These are phyloP conservation scores for Cylas formicarius DNA, from an alignment of 1,140 invertebrate species.

Conservation along the genomic window DNA sequence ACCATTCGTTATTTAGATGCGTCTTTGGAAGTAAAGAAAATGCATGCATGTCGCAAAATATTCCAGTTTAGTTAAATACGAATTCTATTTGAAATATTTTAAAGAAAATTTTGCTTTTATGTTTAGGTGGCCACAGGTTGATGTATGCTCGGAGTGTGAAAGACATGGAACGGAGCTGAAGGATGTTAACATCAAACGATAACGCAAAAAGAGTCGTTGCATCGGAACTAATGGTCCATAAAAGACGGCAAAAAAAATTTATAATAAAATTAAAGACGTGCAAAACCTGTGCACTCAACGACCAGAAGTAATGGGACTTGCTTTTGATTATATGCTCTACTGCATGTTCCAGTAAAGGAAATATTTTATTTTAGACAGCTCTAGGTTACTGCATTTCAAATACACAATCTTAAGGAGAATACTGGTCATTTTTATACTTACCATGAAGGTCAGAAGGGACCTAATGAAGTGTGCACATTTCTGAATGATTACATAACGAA, in stretches of 20 bases:
- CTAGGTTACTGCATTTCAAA: constrained; percentile 32
- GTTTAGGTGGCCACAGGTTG: constrained; percentile 33
- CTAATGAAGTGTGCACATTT: constrained; percentile 16
- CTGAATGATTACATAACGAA: constrained; percentile 14
- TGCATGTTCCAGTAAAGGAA: constrained; percentile 14
- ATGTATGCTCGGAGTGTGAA: constrained; percentile 26
- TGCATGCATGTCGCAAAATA: constrained; percentile 22
- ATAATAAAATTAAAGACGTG: constrained; percentile 27
- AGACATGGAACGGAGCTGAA: constrained; percentile 8
- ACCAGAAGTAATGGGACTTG: constrained; percentile 21
- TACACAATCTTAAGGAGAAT: constrained; percentile 33
- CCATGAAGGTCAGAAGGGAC: constrained; percentile 17
- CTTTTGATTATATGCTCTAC: constrained; percentile 36
- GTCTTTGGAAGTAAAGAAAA: constrained; percentile 33
- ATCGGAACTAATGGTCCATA: constrained; percentile 26
- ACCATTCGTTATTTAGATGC: constrained; percentile 31
- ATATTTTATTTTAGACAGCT: constrained; percentile 30
- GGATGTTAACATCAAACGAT: constrained; percentile 16
- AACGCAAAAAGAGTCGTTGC: constrained; percentile 28
- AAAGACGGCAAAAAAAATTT: constrained; percentile 32
- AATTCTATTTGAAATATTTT: constrained; percentile 19
- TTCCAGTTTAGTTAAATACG: background rate
- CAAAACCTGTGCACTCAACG: constrained; percentile 18
- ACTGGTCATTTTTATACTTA: constrained; percentile 29
- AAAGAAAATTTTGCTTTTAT: constrained; percentile 28